Percentiles rank a stretch among this genome's conserved stretches.
phyloP scores from a whole-genome alignment of 1,140 invertebrate genomes.

The Gonatopus flavifemur region DNA sequence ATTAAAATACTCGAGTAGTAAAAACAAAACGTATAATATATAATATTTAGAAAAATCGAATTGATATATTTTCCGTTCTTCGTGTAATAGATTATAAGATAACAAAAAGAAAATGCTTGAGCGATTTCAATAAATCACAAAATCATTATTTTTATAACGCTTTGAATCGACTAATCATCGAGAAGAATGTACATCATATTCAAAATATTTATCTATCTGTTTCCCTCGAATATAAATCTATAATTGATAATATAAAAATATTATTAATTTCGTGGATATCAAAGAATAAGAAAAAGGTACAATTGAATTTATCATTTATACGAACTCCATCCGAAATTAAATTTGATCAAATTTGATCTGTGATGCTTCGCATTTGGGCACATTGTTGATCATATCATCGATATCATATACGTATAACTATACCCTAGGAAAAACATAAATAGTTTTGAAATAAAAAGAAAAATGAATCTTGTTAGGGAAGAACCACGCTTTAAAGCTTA shows the following conservation, averaged over 20 bases:
- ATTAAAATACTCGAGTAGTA: no score
- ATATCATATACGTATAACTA: neutral
- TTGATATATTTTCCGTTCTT: no score
- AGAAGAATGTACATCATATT: no score
- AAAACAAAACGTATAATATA: no score
- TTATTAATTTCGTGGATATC: neutral
- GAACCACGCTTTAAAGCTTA: neutral
- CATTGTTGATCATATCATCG: conserved; percentile 18
- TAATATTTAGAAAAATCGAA: no score
- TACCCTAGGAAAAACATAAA: neutral
- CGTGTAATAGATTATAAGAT: no score
- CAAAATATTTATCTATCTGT: no score
- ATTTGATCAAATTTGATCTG: conserved; percentile 32
- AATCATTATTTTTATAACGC: no score
- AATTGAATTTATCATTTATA: conserved; percentile 37
- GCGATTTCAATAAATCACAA: no score
- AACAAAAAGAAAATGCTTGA: no score
- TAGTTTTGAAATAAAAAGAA: neutral
- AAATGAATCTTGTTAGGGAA: neutral
- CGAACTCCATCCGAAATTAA: no score
- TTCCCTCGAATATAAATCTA: neutral
- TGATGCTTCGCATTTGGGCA: conserved; percentile 20
- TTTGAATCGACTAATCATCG: no score
- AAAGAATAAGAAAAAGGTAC: conserved; percentile 12
- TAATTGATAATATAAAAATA: neutral